phyloP scores from a whole-genome alignment of 2,888 invertebrate species.

The Autographa pulchrina region DNA sequence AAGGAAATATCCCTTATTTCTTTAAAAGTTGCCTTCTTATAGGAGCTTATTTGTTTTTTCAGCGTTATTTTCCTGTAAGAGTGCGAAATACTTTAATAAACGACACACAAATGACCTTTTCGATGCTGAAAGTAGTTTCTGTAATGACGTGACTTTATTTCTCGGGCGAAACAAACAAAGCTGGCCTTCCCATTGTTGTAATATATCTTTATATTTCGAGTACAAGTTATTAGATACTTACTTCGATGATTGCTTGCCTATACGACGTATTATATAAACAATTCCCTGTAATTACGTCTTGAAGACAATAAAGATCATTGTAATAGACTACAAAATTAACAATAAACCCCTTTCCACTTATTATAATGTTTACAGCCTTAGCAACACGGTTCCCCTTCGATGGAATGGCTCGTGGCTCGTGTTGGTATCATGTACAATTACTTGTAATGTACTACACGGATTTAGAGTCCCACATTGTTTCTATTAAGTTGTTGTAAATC shows the following conservation, averaged over 20 bases:
- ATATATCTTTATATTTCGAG: constrained; percentile 32
- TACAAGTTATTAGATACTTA: constrained; percentile 21
- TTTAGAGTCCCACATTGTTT: constrained; percentile 47
- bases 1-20: constrained; percentile 36
- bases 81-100: constrained; percentile 28
- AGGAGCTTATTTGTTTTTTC: constrained; percentile 30
- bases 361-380: constrained; percentile 40
- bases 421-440: constrained; percentile 47
- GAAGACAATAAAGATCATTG: constrained; percentile 26
- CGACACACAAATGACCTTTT: constrained; percentile 40
- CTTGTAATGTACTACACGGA: constrained; percentile 42
- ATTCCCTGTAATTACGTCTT: constrained; percentile 30
- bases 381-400: constrained; percentile 28
- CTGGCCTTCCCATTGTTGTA: neutral
- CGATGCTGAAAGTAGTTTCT: constrained; percentile 35
- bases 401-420: constrained; percentile 37
- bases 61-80: constrained; percentile 21
- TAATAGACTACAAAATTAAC: constrained; percentile 43
- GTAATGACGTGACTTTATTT: constrained; percentile 36
- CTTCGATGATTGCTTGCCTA: constrained; percentile 15
- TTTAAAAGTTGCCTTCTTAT: constrained; percentile 29
- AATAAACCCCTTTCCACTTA: constrained; percentile 39
- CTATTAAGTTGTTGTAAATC: constrained; percentile 57
- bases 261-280: constrained; percentile 28
- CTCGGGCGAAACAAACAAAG: constrained; percentile 18